phyloP scores from a whole-genome alignment of 2,113 vertebrate genomes.

The Anthoscopus minutus region DNA sequence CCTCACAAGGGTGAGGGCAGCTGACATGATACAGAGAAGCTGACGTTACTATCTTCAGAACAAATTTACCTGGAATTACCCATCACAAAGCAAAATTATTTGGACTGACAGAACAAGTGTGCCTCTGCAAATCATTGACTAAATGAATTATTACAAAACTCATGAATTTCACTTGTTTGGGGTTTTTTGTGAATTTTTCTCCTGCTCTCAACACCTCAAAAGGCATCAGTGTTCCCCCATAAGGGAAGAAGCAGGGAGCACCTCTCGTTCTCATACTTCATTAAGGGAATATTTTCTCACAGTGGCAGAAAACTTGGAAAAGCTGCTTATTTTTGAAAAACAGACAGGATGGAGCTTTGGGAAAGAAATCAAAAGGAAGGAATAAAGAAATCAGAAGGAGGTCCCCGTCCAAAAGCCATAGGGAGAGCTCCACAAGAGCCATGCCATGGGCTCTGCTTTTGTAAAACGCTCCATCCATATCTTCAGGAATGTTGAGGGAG shows the following conservation, averaged over 20 bases:
- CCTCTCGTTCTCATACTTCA: background rate
- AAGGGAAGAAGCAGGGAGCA: background rate
- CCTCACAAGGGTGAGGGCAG: background rate
- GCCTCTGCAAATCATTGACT: background rate
- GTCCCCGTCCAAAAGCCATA: background rate
- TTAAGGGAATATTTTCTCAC: background rate
- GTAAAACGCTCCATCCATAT: background rate
- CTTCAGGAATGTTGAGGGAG: background rate
- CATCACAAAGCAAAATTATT: background rate
- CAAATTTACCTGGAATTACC: background rate
- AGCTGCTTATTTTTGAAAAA: background rate
- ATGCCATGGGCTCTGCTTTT: background rate
- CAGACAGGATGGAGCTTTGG: background rate
- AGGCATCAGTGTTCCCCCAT: background rate
- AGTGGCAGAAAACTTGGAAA: background rate
- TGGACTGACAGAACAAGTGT: background rate
- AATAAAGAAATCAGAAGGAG: background rate
- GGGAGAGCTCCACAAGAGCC: background rate
- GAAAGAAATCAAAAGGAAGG: background rate
- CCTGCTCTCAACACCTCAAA: background rate
- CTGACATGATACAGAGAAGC: background rate
- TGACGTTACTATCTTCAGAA: background rate
- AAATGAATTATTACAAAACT: background rate
- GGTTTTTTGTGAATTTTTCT: background rate
- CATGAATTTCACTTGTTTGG: background rate